phyloP scores from a whole-genome alignment of 2,888 invertebrate species.

The Latrodectus hesperus region DNA sequence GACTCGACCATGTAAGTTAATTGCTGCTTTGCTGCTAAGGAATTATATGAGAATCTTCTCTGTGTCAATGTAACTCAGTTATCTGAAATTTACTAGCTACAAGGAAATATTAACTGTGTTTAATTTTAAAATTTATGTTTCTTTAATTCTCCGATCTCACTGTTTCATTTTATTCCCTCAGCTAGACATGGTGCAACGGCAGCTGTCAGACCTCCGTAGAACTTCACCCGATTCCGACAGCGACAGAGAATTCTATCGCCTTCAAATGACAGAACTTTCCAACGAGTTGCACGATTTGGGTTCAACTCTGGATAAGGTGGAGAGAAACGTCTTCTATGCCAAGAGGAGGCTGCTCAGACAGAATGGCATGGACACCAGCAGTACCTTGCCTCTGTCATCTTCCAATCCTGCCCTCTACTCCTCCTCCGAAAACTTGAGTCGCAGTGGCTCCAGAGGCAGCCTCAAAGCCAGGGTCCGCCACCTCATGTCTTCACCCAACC shows the following conservation, averaged over 20 bases:
- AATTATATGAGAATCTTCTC: no score
- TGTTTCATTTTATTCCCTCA: background rate
- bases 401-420: conserved; percentile 28
- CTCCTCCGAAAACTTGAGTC: conserved; percentile 25
- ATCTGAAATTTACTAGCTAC: no score
- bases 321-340: conserved; percentile 37
- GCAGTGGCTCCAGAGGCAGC: conserved; percentile 13
- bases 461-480: conserved; percentile 35
- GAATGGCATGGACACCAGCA: conserved; percentile 20
- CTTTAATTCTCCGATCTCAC: no score
- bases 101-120: no score
- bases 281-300: conserved; percentile 46
- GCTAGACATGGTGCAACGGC: conserved; percentile 64
- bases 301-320: conserved; percentile 28
- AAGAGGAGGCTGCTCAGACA: conserved; percentile 23
- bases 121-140: no score
- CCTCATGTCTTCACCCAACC: conserved; percentile 22
- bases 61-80: no score
- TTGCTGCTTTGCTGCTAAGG: no score
- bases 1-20: no score
- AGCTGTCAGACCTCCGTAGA: conserved; percentile 26
- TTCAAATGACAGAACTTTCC: conserved; percentile 44
- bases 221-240: conserved; percentile 11
- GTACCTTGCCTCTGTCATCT: conserved; percentile 13
- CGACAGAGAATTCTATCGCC: conserved; percentile 50